A percentile compares a stretch with the other conserved stretches of the same genome.
These are phyloP conservation scores for Bugula neritina DNA, from an alignment of 2,888 invertebrate genomes.

Conservation along the genomic window DNA sequence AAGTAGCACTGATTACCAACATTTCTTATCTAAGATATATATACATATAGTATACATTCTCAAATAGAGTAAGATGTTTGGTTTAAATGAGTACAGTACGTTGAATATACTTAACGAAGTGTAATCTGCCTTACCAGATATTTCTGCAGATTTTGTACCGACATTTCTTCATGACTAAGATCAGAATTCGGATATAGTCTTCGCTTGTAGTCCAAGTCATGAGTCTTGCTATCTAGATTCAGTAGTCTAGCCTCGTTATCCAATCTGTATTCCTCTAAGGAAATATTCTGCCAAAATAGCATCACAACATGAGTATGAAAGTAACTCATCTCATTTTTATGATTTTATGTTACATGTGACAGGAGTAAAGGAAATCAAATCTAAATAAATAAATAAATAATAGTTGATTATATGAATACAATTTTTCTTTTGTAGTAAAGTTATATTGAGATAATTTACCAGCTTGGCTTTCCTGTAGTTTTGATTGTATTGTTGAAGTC, in stretches of 20 bases:
- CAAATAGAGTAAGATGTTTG: background rate
- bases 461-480: slow-evolving; percentile 23
- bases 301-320: too few relatives aligned
- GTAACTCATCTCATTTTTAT: background rate
- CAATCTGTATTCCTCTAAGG: slow-evolving; percentile 34
- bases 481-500: slow-evolving; percentile 9
- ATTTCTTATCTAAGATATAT: slow-evolving; percentile 19
- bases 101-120: too few relatives aligned
- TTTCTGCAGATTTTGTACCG: slow-evolving; percentile 35
- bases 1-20: slow-evolving; percentile 30
- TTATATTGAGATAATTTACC: too few relatives aligned
- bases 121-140: slow-evolving; percentile 13
- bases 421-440: too few relatives aligned
- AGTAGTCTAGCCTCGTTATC: slow-evolving; percentile 43
- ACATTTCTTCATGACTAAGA: slow-evolving; percentile 40
- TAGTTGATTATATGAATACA: too few relatives aligned
- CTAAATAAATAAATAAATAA: too few relatives aligned
- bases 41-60: background rate
- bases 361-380: too few relatives aligned
- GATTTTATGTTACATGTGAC: background rate
- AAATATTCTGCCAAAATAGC: background rate
- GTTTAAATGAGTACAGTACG: too few relatives aligned
- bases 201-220: slow-evolving; percentile 38
- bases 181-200: slow-evolving; percentile 39
- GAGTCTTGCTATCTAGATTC: slow-evolving; percentile 40